Base-by-base conservation (phyloP, 1,140 invertebrate species). In the Drosophila lacteicornis region DNA sequence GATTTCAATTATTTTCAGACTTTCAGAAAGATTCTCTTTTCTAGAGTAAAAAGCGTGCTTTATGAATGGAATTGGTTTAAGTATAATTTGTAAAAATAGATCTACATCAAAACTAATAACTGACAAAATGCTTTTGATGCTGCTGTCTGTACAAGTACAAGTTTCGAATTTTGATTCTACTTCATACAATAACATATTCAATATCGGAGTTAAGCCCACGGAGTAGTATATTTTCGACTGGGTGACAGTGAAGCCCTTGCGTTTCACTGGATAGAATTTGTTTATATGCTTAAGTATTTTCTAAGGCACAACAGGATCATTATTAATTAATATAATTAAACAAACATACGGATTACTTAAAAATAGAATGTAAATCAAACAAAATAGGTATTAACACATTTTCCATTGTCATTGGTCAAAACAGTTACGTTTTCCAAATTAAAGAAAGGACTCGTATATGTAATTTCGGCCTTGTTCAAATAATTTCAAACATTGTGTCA, bases 81-180 rank as follows among this genome's bases (percentile, higher is more conserved):
- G 75, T 58, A 78, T 78, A 56, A 75, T 58, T 62, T 68, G 33
- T 45, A 42, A 61, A 51, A 51, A 49, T 43, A 66, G 6, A 55
- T 56, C 36, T 43, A 75, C 66, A 43, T 57, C 33, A 66, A 74
- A 91, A 91, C 91, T 87, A 91, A 91, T 93, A 93, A 93, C 92
- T 93, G 92, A 93, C 92, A 93, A 93, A 93, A 93, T 93, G 92
- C 90, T 93, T 93, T 93, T 93, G 91, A 91, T 92, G 92, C 91
- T 91, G 91, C 91, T 92, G 91, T 87, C 87, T 75, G 91, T 90
- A 86, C 81, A 86, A 67, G 91, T 90, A 86, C 81, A 86, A 67
- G 68, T 79, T 75, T 75, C 71, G 51, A 74, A 80, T 91, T 80
- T 71, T 59, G 61, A 80, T 66, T 75, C 71, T 76, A 82, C 62